Conservation (phyloP, 2,888 invertebrate genomes). For the Spialia ferax region DNA sequence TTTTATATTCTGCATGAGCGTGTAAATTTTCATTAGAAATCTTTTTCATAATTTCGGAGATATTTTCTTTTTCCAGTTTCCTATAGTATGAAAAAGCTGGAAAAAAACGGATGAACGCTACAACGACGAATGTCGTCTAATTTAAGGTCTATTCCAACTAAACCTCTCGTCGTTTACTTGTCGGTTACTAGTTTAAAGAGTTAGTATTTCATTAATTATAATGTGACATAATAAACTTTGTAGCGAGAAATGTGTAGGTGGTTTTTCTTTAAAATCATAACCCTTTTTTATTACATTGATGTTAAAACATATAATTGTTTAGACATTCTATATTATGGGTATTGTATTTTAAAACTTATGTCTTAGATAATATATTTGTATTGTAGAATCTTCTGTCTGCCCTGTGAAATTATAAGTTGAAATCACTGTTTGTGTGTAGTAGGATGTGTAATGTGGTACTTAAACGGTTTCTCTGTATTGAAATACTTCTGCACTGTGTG, state of each 20-base stretch:
- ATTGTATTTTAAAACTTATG: slow-evolving; percentile 38
- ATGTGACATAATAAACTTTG: background rate
- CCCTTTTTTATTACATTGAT: slow-evolving; percentile 26
- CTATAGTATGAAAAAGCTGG: too few species aligned
- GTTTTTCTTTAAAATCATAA: slow-evolving; percentile 25
- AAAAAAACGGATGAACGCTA: too few species aligned
- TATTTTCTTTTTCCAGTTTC: too few species aligned
- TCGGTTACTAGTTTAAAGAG: too few species aligned
- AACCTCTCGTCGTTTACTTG: background rate
- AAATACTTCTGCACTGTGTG: slow-evolving; percentile 34
- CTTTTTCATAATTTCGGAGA: too few species aligned
- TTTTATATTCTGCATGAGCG: too few species aligned
- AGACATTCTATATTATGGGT: slow-evolving; percentile 25
- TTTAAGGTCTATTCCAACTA: background rate
- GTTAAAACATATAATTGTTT: slow-evolving; percentile 27
- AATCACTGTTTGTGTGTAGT: slow-evolving; percentile 27
- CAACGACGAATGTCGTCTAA: background rate
- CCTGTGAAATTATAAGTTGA: slow-evolving; percentile 21
- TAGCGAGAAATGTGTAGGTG: slow-evolving; percentile 4
- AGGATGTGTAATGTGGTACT: slow-evolving; percentile 18
- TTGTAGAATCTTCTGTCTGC: slow-evolving; percentile 25
- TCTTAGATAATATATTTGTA: slow-evolving; percentile 33
- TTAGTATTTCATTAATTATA: slow-evolving; percentile 7
- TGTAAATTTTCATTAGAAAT: too few species aligned
- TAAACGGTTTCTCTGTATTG: slow-evolving; percentile 17